Evolutionary conservation across 2,797 vertebrate genomes (phyloP).

Genomic region (Varecia variegata): DNA sequence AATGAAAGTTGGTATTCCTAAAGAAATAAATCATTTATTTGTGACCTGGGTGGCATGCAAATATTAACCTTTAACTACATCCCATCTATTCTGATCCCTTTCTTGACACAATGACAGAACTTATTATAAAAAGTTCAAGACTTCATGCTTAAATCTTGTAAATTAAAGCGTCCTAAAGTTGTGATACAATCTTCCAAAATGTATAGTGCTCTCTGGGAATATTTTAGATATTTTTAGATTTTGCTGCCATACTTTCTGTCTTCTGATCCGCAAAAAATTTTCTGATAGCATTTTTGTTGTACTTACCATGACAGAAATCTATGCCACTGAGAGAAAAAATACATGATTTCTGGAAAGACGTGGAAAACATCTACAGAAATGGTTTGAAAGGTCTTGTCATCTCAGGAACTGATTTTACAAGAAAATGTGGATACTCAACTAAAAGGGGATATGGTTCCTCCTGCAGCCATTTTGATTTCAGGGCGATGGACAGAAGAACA

Average conservation of each 20-base stretch:
- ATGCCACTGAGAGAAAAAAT: background rate
- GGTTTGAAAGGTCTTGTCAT: background rate
- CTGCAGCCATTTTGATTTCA: background rate
- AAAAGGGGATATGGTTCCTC: background rate
- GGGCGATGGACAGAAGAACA: fast-evolving
- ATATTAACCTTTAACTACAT: slow-evolving; percentile 68
- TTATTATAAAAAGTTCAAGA: slow-evolving; percentile 64
- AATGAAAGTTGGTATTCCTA: slow-evolving; percentile 57
- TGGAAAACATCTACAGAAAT: background rate
- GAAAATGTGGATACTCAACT: background rate
- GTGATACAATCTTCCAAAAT: background rate
- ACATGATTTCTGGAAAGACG: background rate
- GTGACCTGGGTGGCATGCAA: slow-evolving; percentile 53
- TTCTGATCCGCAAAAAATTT: background rate
- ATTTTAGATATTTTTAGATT: background rate
- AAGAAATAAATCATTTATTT: slow-evolving; percentile 75
- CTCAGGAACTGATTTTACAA: background rate
- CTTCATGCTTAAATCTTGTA: slow-evolving; percentile 31
- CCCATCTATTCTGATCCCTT: slow-evolving; percentile 39
- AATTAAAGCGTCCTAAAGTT: slow-evolving; percentile 34
- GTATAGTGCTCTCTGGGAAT: background rate
- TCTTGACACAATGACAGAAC: slow-evolving; percentile 59
- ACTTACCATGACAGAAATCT: background rate
- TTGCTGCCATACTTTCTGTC: background rate
- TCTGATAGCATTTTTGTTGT: background rate